A percentile compares a stretch with the other conserved stretches of the same genome.
These are phyloP conservation scores for Lutjanus erythropterus DNA, from an alignment of 2,113 vertebrate species.

Conservation along the genomic window DNA sequence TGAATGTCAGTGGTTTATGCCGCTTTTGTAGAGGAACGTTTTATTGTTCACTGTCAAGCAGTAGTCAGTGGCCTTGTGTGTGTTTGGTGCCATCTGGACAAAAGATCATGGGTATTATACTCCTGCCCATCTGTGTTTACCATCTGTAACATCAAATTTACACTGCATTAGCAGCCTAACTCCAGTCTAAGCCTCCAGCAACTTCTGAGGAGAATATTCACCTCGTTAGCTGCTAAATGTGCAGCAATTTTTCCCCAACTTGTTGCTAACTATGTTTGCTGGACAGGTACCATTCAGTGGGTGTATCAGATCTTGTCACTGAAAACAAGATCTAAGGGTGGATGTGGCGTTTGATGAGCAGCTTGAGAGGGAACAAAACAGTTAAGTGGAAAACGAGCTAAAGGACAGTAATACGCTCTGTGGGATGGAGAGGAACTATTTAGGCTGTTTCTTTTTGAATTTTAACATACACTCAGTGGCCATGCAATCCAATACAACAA, in stretches of 20 bases:
- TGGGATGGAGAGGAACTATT: neutral
- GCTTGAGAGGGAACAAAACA: neutral
- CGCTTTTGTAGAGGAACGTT: neutral
- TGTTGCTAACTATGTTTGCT: neutral
- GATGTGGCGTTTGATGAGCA: neutral
- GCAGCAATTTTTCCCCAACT: neutral
- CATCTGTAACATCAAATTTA: constrained; percentile 30
- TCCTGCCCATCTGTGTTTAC: constrained; percentile 37
- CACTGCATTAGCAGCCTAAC: neutral
- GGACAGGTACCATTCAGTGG: neutral
- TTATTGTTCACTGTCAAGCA: constrained; percentile 11
- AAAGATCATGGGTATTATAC: constrained; percentile 9
- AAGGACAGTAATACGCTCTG: neutral
- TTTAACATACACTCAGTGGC: no score
- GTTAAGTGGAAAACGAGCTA: neutral
- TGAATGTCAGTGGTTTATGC: neutral
- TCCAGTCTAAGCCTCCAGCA: neutral
- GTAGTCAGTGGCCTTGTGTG: neutral
- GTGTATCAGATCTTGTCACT: neutral
- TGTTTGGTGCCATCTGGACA: constrained; percentile 14
- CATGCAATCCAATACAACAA: no score
- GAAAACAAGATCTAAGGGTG: neutral
- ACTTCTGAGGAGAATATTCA: no score
- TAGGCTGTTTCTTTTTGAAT: no score
- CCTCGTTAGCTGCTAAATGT: neutral